Evolutionary conservation across 2,797 vertebrate species (phyloP), one percentile per base, ranked within the genome.

Genomic region (Adrianichthys oophorus): DNA sequence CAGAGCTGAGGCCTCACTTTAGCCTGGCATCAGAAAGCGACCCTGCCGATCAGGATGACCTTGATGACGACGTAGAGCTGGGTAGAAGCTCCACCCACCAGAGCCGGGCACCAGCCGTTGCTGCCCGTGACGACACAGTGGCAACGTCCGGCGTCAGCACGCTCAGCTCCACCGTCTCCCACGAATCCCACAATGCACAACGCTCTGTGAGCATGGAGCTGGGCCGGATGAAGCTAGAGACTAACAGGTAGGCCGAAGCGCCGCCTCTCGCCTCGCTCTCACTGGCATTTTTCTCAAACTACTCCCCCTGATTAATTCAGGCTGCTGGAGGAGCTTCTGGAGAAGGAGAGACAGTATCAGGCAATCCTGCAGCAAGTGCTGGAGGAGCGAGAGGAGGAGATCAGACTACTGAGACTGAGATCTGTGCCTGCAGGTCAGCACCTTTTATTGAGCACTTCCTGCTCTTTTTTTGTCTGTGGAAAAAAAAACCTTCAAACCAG

Each of bases 141-240:
- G 95, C 84, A 72, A 99, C 98, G 18, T 99, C 98, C 0, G 97
- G 98, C 18, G 95, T 99, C 64, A 99, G 98, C 94, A 99, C 98
- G 0, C 98, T 99, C 84, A 99, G 95, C 81, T 99, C 98, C 54
- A 97, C 95, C 0, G 90, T 96, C 4, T 99, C 97, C 1, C 95
- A 96, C 12, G 95, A 90, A 63, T 98, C 95, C 44, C 96, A 95
- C 52, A 92, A 80, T 13, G 92, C 90, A 19, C 95, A 96, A 76
- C 93, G 93, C 12, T 93, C 94, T 0, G 91, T 98, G 66, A 97
- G 85, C 69, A 90, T 98, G 88, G 95, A 98, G 85, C 92, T 99
- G 41, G 93, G 95, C 44, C 90, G 95, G 63, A 94, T 99, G 87
- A 99, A 98, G 87, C 92, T 99, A 68, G 95, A 98, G 90, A 98